Evolutionary conservation across 2,113 vertebrate genomes (phyloP).

Genomic region (Sarotherodon lohbergeri): DNA sequence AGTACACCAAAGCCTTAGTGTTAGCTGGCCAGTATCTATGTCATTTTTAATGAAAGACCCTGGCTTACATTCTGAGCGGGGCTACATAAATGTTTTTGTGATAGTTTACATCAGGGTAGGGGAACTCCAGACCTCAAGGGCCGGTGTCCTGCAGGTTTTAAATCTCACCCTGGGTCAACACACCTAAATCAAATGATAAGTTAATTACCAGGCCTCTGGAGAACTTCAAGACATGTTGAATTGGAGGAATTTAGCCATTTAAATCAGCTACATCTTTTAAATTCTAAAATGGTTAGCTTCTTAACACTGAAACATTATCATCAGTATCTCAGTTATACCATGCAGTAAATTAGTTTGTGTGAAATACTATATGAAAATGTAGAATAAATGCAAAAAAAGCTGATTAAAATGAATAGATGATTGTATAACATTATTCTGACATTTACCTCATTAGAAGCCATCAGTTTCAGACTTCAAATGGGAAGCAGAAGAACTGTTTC

Average conservation of each 20-base stretch:
- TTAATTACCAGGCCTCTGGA: background rate
- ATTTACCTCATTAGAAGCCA: background rate
- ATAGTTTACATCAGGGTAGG: background rate
- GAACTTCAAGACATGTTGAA: background rate
- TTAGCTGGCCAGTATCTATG: background rate
- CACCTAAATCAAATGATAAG: background rate
- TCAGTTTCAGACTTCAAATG: background rate
- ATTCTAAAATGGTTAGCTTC: background rate
- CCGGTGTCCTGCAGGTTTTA: background rate
- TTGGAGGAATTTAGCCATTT: background rate
- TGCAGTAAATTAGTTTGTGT: background rate
- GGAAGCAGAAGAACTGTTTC: background rate
- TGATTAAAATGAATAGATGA: background rate
- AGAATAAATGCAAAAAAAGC: background rate
- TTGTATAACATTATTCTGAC: accelerated
- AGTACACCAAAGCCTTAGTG: background rate
- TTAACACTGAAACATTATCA: background rate
- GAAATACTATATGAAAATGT: background rate
- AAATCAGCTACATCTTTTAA: background rate
- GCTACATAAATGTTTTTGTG: background rate
- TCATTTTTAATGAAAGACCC: background rate
- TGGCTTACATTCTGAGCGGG: background rate
- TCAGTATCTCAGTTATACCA: background rate
- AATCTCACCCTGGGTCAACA: background rate
- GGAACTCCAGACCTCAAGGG: background rate